These are phyloP conservation scores for Stegostoma tigrinum DNA, from an alignment of 2,113 vertebrate genomes.

Conservation along the genomic window DNA sequence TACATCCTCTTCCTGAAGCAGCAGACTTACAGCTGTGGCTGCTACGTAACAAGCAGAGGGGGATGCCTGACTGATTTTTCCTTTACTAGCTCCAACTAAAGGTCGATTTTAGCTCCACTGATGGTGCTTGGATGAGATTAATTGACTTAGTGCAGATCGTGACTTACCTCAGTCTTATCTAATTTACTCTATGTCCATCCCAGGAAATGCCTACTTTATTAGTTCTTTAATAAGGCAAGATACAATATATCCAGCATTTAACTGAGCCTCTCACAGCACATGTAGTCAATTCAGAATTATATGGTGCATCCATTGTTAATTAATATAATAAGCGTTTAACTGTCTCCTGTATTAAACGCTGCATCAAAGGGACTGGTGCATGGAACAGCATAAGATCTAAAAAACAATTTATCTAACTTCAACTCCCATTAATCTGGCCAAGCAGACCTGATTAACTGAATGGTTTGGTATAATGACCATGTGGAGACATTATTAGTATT, in stretches of 20 bases:
- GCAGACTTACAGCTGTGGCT: background rate
- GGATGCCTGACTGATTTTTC: background rate
- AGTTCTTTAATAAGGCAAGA: slow-evolving; percentile 20
- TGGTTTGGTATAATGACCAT: background rate
- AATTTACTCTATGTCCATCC: background rate
- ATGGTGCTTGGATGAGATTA: background rate
- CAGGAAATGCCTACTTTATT: background rate
- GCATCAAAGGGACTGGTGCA: slow-evolving; percentile 11
- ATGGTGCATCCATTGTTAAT: slow-evolving; percentile 14
- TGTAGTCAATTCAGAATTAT: slow-evolving; percentile 23
- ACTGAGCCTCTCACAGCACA: background rate
- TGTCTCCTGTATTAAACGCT: background rate
- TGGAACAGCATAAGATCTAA: background rate
- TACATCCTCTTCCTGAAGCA: background rate
- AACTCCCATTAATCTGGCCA: background rate
- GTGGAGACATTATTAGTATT: background rate
- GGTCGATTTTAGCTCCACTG: background rate
- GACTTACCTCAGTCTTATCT: background rate
- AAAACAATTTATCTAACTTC: slow-evolving; percentile 4
- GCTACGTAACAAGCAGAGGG: background rate
- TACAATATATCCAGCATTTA: background rate
- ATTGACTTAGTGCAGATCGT: background rate
- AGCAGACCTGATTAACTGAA: slow-evolving; percentile 6
- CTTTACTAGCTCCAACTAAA: background rate
- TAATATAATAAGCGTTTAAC: background rate